These are phyloP conservation scores for Tetramorium parvispinum DNA, from an alignment of 1,140 invertebrate species.

Conservation along the genomic window DNA sequence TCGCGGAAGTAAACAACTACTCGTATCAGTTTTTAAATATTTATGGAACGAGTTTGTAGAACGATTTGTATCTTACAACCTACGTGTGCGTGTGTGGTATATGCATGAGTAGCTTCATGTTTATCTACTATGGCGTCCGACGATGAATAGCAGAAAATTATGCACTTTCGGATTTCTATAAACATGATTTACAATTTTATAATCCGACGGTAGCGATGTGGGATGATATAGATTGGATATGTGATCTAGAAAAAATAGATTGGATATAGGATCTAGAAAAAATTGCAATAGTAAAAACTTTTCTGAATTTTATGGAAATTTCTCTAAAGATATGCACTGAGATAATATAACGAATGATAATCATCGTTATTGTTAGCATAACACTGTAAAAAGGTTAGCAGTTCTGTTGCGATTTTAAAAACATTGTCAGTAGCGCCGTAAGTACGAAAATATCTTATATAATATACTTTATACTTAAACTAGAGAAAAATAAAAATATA, in stretches of 20 bases:
- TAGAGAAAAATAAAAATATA: not conserved
- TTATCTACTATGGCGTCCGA: not conserved
- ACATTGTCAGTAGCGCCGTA: not conserved
- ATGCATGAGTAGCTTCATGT: conserved; percentile 20
- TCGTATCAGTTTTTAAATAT: conserved; percentile 51
- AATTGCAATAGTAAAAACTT: not conserved
- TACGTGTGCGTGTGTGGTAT: not conserved
- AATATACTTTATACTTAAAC: not conserved
- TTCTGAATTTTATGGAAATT: not conserved
- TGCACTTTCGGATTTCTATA: conserved; percentile 3
- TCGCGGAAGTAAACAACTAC: conserved; percentile 38
- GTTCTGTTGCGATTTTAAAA: not conserved
- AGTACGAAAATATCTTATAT: not conserved
- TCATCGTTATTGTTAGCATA: not conserved
- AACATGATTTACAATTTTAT: conserved; percentile 9
- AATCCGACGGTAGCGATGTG: not conserved
- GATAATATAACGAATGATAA: not conserved
- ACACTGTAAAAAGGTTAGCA: not conserved
- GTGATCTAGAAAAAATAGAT: not conserved
- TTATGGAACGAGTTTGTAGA: conserved; percentile 44
- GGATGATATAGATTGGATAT: not conserved
- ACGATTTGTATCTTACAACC: conserved; percentile 51
- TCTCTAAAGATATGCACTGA: not conserved
- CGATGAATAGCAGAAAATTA: conserved; percentile 16
- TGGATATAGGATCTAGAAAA: not conserved